Evolutionary conservation across 2,888 invertebrate genomes (phyloP).

Genomic region (Drosophila colorata): DNA sequence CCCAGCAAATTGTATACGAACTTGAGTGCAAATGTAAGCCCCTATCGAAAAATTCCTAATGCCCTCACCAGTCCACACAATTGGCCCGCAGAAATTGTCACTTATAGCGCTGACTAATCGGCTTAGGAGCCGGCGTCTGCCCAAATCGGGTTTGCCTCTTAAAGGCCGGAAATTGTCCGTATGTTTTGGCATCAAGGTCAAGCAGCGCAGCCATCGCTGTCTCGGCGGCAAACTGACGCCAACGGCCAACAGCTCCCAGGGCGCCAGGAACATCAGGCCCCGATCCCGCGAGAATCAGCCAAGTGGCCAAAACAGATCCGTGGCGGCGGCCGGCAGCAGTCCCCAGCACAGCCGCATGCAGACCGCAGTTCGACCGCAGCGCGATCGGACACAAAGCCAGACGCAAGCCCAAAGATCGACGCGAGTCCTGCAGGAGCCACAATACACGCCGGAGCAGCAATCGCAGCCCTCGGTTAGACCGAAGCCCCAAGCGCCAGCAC

Average conservation of each 20-base stretch:
- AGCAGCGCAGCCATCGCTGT: not conserved
- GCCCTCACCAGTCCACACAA: not conserved
- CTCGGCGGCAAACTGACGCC: constrained; percentile 16
- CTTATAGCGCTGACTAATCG: not conserved
- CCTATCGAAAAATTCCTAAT: not conserved
- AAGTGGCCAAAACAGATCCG: not conserved
- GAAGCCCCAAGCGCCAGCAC: not conserved
- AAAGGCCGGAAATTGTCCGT: not conserved
- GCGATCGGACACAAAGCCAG: not conserved
- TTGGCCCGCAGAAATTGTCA: not conserved
- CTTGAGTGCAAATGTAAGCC: not conserved
- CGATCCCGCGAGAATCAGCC: not conserved
- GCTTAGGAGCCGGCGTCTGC: not conserved
- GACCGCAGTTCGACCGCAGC: not conserved
- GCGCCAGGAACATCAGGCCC: fast-evolving
- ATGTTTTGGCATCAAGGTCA: not conserved
- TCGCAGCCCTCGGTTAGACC: not conserved
- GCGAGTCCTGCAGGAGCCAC: not conserved
- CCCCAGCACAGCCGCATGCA: not conserved
- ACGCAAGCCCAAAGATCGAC: not conserved
- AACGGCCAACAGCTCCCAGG: not conserved
- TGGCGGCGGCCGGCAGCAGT: not conserved
- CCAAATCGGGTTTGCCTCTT: not conserved
- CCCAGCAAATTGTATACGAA: not conserved
- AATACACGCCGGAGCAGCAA: not conserved